Percentiles rank a stretch among this genome's conserved stretches.
These are phyloP conservation scores for Macrotis lagotis DNA, from an alignment of 2,113 vertebrate species.

Conservation along the genomic window DNA sequence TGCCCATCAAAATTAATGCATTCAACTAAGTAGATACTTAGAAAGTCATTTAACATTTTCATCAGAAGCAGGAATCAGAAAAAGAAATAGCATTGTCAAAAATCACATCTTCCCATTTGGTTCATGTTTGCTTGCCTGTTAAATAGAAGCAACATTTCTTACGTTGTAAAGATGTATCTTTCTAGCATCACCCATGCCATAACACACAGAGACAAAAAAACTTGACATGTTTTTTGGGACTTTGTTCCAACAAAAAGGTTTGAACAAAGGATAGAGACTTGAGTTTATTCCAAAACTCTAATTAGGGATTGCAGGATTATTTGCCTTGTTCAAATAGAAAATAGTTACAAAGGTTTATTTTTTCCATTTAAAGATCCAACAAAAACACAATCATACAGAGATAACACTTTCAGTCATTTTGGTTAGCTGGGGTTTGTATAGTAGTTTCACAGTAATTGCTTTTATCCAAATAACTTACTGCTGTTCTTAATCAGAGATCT, in stretches of 20 bases:
- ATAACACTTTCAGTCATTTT: slow-evolving; percentile 43
- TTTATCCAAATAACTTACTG: slow-evolving; percentile 20
- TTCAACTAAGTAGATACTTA: slow-evolving; percentile 51
- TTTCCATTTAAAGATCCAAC: slow-evolving; percentile 57
- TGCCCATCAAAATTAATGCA: slow-evolving; percentile 51
- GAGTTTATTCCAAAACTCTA: slow-evolving; percentile 76
- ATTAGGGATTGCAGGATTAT: slow-evolving; percentile 66
- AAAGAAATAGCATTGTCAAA: slow-evolving; percentile 66
- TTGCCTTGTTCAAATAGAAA: slow-evolving; percentile 75
- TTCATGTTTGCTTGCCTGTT: slow-evolving; percentile 36
- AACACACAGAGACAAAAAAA: slow-evolving; percentile 53
- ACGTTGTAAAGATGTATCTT: slow-evolving; percentile 58
- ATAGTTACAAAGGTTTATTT: slow-evolving; percentile 55
- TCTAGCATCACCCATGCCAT: slow-evolving; percentile 32
- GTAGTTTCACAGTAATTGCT: slow-evolving; percentile 15
- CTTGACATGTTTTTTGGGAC: slow-evolving; percentile 57
- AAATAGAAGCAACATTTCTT: slow-evolving; percentile 49
- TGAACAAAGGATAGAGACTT: slow-evolving; percentile 66
- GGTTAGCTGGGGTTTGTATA: background rate
- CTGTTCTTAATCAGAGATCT: slow-evolving; percentile 36
- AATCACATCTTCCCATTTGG: slow-evolving; percentile 59
- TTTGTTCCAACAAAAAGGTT: slow-evolving; percentile 67
- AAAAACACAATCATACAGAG: slow-evolving; percentile 56
- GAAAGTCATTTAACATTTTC: slow-evolving; percentile 72
- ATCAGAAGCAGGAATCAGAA: slow-evolving; percentile 63